Evolutionary conservation across 1,140 invertebrate species (phyloP), one percentile per base, ranked within the genome.

Genomic region (Eriocheir sinensis): DNA sequence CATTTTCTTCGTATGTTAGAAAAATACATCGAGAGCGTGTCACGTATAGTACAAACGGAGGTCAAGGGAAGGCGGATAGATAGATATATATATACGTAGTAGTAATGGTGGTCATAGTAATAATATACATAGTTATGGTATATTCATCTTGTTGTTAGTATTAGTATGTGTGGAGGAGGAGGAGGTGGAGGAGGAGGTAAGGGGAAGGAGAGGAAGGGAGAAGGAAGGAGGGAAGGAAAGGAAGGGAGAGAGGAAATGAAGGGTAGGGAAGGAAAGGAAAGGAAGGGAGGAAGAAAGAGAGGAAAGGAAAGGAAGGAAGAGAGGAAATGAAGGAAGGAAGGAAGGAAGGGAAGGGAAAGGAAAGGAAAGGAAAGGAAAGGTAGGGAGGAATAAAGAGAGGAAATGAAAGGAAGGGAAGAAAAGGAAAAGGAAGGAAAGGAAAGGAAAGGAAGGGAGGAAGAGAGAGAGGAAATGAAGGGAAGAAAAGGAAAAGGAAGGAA

Each of bases 41-140:
- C n/a, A n/a, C n/a, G n/a, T n/a, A n/a, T n/a, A n/a, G 41, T 89
- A 89, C 86, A 89, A 89, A 89, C 86, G 86, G 86, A 89, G 40
- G 41, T 53, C 48, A 21, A 53, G 60, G 60, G n/a, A n/a, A n/a
- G n/a, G n/a, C n/a, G n/a, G n/a, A n/a, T n/a, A n/a, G n/a, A n/a
- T n/a, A 89, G 86, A 44, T 41, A 89, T 89, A 89, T 34, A 48
- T 41, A 41, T 86, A n/a, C 17, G 40, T 89, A 41, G 34, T 89
- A 89, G 30, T 41, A 34, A 89, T 72, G 86, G n/a, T 89, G 44
- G 30, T 44, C 86, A 89, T 21, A 41, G 86, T 4, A 48, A n/a
- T 38, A 40, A 89, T 89, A 41, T 0, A 89, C 83, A 38, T 6
- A 2, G 34, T 1, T 38, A 89, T 27, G 41, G 86, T 6, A n/a